Evolutionary conservation across 1,140 invertebrate genomes (phyloP).

Genomic region (Hyles vespertilio): DNA sequence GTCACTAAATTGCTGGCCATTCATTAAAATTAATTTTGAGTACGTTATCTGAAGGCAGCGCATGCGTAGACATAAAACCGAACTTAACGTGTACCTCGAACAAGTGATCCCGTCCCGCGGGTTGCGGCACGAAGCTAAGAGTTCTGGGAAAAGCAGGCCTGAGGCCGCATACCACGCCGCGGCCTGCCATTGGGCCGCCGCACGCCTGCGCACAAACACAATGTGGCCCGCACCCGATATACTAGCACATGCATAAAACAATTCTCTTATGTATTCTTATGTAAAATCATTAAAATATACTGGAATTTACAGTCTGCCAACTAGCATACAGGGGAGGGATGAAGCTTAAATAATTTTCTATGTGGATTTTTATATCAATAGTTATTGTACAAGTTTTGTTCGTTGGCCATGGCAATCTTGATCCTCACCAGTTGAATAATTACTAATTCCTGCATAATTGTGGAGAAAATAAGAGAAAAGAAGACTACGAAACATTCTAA

Average conservation of each 20-base stretch:
- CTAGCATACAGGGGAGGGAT: too few species aligned
- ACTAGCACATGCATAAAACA: conserved; percentile 1
- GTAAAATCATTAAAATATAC: background rate
- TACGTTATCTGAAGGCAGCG: too few species aligned
- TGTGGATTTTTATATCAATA: too few species aligned
- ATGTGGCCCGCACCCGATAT: background rate
- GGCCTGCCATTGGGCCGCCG: conserved; percentile 43
- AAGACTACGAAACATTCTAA: too few species aligned
- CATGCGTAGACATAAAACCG: background rate
- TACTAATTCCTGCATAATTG: too few species aligned
- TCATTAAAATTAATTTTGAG: too few species aligned
- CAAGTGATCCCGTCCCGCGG: conserved; percentile 28
- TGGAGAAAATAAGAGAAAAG: too few species aligned
- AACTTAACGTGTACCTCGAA: conserved; percentile 18
- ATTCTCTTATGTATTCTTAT: background rate
- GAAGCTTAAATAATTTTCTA: too few species aligned
- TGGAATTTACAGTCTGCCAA: background rate
- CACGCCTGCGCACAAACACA: conserved; percentile 8
- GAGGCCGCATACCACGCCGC: conserved; percentile 56
- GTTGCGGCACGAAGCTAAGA: conserved; percentile 20
- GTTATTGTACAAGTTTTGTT: too few species aligned
- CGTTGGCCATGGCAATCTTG: too few species aligned
- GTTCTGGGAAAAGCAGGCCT: conserved; percentile 64
- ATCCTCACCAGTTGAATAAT: too few species aligned
- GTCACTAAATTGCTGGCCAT: too few species aligned